Evolutionary conservation across 2,888 invertebrate species (phyloP), one percentile per base, ranked within the genome.

Genomic region (Rotaria magnacalcarata): DNA sequence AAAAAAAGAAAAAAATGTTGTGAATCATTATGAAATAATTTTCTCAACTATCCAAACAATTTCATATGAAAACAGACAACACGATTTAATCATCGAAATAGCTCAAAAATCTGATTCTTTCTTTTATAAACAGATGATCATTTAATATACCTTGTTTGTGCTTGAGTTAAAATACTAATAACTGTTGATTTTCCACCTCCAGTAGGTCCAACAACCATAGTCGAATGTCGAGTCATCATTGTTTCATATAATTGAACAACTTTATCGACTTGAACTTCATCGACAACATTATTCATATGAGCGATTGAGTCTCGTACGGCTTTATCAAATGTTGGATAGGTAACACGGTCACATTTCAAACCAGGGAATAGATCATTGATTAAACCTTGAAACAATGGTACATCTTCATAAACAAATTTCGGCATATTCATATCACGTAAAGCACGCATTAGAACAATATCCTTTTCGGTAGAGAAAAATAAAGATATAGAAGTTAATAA

Each of bases 161-260:
- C 94, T 89, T 94, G 94, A 88, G 94, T 93, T 80, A 96, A 91
- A 3, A 94, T 93, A 88, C 94, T 93, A 87, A 96, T 93, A 56
- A 96, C 94, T 60, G 96, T 95, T 3, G 95, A 93, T 92, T 96
- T 96, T 34, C 96, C 96, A 47, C 96, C 96, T 50, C 96, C 96
- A 8, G 96, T 96, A 41, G 96, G 96, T 0, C 96, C 96, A 6
- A 96, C 95, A 87, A 96, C 91, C 96, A 96, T 96, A 7, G 94
- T 94, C 85, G 95, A 95, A 91, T 96, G 96, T 60, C 96, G 93
- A 0, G 95, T 96, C 95, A 95, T 95, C 96, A 96, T 96, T 0
- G 96, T 95, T 92, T 96, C 96, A 90, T 96, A 96, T 90, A 96
- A 90, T 91, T 96, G 96, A 10, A 96, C 94, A 41, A 96, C 94